Percentiles rank a stretch among this genome's conserved stretches.
Evolutionary conservation across 2,888 invertebrate genomes (phyloP).

Genomic region (Nomada goodeniana): DNA sequence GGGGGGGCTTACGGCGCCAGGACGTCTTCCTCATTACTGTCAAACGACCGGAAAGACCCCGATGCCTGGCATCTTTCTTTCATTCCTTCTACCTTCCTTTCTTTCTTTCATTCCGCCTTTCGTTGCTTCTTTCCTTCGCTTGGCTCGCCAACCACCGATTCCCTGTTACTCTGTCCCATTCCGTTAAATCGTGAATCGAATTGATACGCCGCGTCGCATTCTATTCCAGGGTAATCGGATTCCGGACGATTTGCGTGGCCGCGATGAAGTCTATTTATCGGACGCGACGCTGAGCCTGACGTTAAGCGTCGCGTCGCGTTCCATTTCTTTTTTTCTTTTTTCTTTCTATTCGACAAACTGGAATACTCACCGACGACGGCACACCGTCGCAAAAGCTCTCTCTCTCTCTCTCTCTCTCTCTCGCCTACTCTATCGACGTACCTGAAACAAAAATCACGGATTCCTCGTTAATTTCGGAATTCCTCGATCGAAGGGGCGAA

Average conservation of each 20-base stretch:
- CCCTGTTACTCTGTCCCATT: background rate
- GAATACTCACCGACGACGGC: constrained; percentile 22
- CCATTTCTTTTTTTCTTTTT: background rate
- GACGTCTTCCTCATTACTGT: constrained; percentile 72
- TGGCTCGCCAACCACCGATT: background rate
- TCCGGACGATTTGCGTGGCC: constrained; percentile 62
- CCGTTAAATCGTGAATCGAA: constrained; percentile 70
- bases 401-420: background rate
- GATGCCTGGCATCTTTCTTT: constrained; percentile 37
- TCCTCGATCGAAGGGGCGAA: background rate
- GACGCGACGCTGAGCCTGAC: constrained; percentile 14
- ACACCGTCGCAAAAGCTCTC: background rate
- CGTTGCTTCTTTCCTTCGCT: background rate
- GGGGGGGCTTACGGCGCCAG: constrained; percentile 56
- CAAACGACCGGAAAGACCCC: constrained; percentile 60
- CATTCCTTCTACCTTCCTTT: background rate
- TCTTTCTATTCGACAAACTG: background rate
- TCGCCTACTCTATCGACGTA: constrained; percentile 33
- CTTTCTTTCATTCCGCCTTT: too few relatives aligned
- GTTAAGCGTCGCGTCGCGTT: background rate
- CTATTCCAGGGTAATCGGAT: constrained; percentile 70
- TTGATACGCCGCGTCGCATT: constrained; percentile 68
- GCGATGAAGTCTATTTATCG: constrained; percentile 67
- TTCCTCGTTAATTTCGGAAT: constrained; percentile 33
- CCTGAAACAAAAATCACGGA: constrained; percentile 50